A percentile compares a stretch with the other conserved stretches of the same genome.
Evolutionary conservation across 30 jellyfish, hydroid and myxozoan genomes (phyloP).

Genomic region (Aurelia sp.): DNA sequence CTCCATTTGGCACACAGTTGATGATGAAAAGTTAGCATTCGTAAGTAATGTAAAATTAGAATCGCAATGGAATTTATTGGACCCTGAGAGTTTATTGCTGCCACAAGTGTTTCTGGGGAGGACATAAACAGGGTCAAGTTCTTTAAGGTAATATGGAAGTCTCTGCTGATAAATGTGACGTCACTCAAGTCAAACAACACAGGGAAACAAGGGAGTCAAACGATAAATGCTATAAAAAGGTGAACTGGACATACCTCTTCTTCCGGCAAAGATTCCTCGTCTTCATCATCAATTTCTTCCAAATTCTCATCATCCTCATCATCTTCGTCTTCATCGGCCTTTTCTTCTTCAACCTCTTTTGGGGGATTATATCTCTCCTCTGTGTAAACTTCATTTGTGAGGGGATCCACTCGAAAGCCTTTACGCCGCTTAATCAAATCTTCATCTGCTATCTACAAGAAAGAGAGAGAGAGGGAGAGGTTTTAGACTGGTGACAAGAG

Average conservation of each 20-base stretch:
- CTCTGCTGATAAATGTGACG: too few relatives aligned
- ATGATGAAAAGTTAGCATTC: too few relatives aligned
- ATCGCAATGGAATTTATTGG: too few relatives aligned
- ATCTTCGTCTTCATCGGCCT: conserved; percentile 64
- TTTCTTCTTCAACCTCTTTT: conserved; percentile 23
- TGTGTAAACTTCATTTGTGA: conserved; percentile 77
- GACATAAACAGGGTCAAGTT: too few relatives aligned
- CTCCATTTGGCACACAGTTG: too few relatives aligned
- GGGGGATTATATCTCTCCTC: conserved; percentile 65
- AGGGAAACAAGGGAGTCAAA: too few relatives aligned
- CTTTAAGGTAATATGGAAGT: too few relatives aligned
- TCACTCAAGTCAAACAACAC: too few relatives aligned
- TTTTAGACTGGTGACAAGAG: neutral
- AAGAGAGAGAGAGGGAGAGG: neutral
- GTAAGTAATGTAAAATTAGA: too few relatives aligned
- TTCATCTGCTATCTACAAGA: conserved; percentile 78
- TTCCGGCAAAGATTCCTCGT: conserved; percentile 51
- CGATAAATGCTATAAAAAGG: too few relatives aligned
- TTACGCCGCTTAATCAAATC: conserved; percentile 67
- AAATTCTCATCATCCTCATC: conserved; percentile 51
- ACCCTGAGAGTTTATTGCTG: too few relatives aligned
- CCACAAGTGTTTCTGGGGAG: too few relatives aligned
- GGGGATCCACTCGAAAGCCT: conserved; percentile 87
- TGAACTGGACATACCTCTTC: conserved; percentile 44
- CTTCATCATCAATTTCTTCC: conserved; percentile 69